Evolutionary conservation across 2,113 vertebrate species (phyloP).

Genomic region (Mustela nigripes): DNA sequence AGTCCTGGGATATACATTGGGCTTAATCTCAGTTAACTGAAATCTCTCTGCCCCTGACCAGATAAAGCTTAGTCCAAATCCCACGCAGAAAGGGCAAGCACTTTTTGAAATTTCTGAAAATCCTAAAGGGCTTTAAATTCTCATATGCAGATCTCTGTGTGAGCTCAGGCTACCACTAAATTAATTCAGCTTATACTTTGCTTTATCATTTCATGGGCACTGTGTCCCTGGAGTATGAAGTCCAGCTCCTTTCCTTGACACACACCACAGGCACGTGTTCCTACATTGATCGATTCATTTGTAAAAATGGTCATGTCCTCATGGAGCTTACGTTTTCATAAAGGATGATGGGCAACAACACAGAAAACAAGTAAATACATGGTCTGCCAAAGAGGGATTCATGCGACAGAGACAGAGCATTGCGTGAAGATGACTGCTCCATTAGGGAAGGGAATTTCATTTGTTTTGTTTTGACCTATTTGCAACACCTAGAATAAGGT

Average conservation of each 20-base stretch:
- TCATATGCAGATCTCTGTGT: neutral
- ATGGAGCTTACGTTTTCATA: neutral
- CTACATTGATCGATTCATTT: neutral
- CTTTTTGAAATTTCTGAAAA: conserved; percentile 11
- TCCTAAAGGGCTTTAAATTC: neutral
- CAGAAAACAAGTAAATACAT: neutral
- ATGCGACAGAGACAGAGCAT: neutral
- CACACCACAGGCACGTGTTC: neutral
- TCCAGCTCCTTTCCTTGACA: neutral
- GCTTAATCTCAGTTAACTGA: neutral
- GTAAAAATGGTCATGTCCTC: neutral
- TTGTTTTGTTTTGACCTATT: neutral
- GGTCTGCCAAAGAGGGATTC: neutral
- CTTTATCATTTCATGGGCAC: neutral
- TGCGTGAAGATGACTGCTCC: neutral
- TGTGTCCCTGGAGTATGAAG: neutral
- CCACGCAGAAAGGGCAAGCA: neutral
- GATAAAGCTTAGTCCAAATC: neutral
- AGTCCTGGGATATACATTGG: neutral
- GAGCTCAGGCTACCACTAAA: neutral
- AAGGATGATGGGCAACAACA: neutral
- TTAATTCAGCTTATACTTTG: neutral
- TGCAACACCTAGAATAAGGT: neutral
- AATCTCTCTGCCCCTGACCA: neutral
- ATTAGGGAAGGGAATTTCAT: neutral